These are phyloP conservation scores for Pollenia angustigena DNA, from an alignment of 2,888 invertebrate genomes.

Conservation along the genomic window DNA sequence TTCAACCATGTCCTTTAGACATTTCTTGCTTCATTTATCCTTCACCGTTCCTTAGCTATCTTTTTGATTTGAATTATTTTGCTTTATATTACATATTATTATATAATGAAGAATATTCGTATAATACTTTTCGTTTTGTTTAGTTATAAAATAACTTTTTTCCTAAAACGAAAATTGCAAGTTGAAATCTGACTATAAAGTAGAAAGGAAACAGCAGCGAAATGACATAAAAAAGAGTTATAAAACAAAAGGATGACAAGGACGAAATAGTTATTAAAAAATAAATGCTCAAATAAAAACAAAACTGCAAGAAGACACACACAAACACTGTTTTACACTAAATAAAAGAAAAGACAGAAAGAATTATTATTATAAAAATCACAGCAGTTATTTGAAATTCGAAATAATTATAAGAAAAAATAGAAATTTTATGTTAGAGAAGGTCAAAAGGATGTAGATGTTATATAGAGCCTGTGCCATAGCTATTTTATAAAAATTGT, in stretches of 20 bases:
- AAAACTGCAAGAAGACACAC: neutral
- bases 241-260: conserved; percentile 54
- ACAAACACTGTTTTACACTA: conserved; percentile 1
- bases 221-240: neutral
- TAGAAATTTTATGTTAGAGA: neutral
- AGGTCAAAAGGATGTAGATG: neutral
- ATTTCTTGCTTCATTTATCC: too few relatives aligned
- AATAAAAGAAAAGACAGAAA: neutral
- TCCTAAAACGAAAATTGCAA: conserved; percentile 16
- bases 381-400: conserved; percentile 23
- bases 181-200: conserved; percentile 19
- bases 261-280: conserved; percentile 50
- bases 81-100: conserved; percentile 3
- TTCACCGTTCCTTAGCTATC: too few relatives aligned
- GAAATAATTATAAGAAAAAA: conserved; percentile 12
- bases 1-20: too few relatives aligned
- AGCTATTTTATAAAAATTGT: too few relatives aligned
- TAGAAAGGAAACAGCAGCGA: neutral
- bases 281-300: conserved; percentile 25
- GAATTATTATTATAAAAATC: conserved; percentile 30
- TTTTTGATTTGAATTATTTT: neutral
- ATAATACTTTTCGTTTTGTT: neutral
- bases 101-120: neutral
- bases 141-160: conserved; percentile 1
- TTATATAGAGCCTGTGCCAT: too few relatives aligned